A percentile compares a stretch with the other conserved stretches of the same genome.
Evolutionary conservation across 2,888 invertebrate genomes (phyloP).

Genomic region (Archaeoteleia sp.): DNA sequence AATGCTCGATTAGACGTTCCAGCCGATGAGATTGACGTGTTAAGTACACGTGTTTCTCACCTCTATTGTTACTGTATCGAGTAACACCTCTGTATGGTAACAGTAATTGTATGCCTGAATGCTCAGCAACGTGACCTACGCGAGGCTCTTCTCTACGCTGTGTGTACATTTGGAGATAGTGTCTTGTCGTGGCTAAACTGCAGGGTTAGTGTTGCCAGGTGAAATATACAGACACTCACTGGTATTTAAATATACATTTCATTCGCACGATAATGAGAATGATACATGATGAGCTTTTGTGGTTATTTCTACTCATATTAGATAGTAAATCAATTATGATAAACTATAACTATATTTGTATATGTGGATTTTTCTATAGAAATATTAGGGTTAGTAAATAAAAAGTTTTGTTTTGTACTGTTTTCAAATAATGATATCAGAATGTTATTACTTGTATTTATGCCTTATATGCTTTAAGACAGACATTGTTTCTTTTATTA

Average conservation of each 20-base stretch:
- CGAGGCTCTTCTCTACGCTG: conserved; percentile 23
- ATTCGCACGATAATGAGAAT: conserved; percentile 24
- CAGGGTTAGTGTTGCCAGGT: conserved; percentile 34
- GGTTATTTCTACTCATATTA: too few relatives aligned
- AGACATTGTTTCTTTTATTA: too few relatives aligned
- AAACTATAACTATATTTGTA: too few relatives aligned
- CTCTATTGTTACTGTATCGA: conserved; percentile 39
- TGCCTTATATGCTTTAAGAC: too few relatives aligned
- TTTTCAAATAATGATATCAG: too few relatives aligned
- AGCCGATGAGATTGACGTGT: conserved; percentile 13
- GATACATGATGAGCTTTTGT: too few relatives aligned
- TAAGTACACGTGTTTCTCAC: conserved; percentile 30
- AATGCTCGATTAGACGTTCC: conserved; percentile 10
- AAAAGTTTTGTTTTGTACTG: too few relatives aligned
- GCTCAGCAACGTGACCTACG: conserved; percentile 42
- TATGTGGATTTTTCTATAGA: too few relatives aligned
- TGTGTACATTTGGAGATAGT: conserved; percentile 34
- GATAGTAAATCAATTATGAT: too few relatives aligned
- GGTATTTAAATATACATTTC: conserved; percentile 32
- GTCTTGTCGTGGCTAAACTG: conserved; percentile 42
- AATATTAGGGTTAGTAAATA: too few relatives aligned
- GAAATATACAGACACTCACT: conserved; percentile 27
- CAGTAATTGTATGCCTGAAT: conserved; percentile 46
- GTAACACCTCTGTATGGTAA: conserved; percentile 47
- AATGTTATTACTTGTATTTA: too few relatives aligned